These are phyloP conservation scores for Nesoenas mayeri DNA, from an alignment of 2,113 vertebrate species.

Conservation along the genomic window DNA sequence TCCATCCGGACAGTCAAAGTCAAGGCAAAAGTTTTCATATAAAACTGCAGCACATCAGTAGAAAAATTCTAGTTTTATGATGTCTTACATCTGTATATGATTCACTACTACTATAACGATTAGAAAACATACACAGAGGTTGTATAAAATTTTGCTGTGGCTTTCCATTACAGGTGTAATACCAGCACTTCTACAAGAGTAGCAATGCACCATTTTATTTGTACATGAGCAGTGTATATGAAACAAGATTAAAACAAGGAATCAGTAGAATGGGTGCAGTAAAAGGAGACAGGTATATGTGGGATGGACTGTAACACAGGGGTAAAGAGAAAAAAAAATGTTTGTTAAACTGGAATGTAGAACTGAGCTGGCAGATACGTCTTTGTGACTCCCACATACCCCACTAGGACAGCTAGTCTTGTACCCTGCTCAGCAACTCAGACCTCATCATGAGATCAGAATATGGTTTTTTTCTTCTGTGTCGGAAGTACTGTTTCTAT, in stretches of 20 bases:
- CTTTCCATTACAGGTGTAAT: background rate
- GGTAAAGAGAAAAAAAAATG: background rate
- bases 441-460: background rate
- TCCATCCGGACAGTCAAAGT: background rate
- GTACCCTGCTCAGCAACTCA: background rate
- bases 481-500: background rate
- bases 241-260: background rate
- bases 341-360: background rate
- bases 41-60: background rate
- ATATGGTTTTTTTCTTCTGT: background rate
- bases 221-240: background rate
- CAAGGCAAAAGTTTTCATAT: background rate
- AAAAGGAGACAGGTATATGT: background rate
- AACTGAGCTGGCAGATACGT: background rate
- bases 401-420: background rate
- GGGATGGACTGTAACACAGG: background rate
- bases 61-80: background rate
- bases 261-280: background rate
- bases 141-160: background rate
- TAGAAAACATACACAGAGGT: background rate
- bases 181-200: background rate
- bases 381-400: background rate
- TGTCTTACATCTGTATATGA: background rate
- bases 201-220: background rate
- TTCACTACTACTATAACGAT: background rate